phyloP scores from a whole-genome alignment of 2,888 invertebrate genomes.

The Axea sp. region DNA sequence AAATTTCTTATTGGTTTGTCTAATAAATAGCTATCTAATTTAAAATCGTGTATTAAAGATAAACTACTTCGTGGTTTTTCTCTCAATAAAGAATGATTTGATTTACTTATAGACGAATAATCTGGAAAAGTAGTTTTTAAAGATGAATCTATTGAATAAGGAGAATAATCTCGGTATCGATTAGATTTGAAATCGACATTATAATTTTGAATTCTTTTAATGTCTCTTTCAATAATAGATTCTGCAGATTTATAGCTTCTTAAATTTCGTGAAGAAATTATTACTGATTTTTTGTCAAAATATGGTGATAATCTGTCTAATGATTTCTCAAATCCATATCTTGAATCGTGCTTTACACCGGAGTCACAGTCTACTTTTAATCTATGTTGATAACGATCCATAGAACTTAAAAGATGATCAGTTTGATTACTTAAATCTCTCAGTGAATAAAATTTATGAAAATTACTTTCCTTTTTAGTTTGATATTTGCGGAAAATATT shows the following conservation, averaged over 20 bases:
- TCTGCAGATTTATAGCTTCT: constrained; percentile 51
- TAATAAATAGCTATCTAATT: constrained; percentile 10
- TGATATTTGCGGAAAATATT: no score
- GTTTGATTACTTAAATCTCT: constrained; percentile 59
- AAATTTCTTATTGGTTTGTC: no score
- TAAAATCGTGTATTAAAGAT: constrained; percentile 4
- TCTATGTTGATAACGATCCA: neutral
- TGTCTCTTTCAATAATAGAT: constrained; percentile 34
- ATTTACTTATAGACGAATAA: constrained; percentile 39
- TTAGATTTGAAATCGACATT: no score
- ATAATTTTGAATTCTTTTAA: neutral
- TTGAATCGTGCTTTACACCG: neutral
- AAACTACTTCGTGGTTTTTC: constrained; percentile 9
- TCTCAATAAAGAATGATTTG: constrained; percentile 13
- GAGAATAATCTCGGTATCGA: no score
- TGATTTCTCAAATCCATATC: constrained; percentile 3
- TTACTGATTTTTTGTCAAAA: neutral
- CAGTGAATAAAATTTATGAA: no score
- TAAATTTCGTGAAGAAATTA: neutral
- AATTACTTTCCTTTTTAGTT: no score
- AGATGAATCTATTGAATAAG: constrained; percentile 18
- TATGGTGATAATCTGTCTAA: constrained; percentile 12
- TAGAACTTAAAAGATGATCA: neutral
- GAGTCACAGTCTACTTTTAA: neutral
- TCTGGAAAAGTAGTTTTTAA: constrained; percentile 27